Conservation (phyloP, 2,888 invertebrate species). For the Neoascia interrupta region DNA sequence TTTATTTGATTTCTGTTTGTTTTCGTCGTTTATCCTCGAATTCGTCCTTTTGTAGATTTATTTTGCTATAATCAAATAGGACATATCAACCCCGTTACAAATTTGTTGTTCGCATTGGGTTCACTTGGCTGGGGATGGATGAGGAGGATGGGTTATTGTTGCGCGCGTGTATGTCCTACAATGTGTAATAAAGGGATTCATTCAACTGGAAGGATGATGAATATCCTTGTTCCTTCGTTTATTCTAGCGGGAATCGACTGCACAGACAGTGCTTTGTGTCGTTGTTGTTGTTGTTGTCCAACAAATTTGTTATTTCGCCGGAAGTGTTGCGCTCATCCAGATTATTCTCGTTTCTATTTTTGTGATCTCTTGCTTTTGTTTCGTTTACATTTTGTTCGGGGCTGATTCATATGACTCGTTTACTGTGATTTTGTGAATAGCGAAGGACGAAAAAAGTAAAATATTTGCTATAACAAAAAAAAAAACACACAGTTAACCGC, state of each 20-base stretch:
- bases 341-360: conserved; percentile 39
- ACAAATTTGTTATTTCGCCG: conserved; percentile 42
- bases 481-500: conserved; percentile 41
- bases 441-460: too few species aligned
- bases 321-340: conserved; percentile 55
- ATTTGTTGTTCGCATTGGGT: conserved; percentile 11
- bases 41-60: conserved; percentile 39
- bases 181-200: conserved; percentile 54
- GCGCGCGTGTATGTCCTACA: background rate
- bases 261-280: background rate
- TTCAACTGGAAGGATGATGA: conserved; percentile 62
- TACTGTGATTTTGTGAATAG: background rate
- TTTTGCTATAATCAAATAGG: conserved; percentile 59
- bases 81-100: conserved; percentile 27
- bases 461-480: conserved; percentile 25
- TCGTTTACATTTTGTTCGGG: background rate
- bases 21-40: background rate
- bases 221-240: conserved; percentile 42
- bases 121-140: conserved; percentile 52
- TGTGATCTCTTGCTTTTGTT: background rate
- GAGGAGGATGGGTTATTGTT: conserved; percentile 46
- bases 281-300: conserved; percentile 9
- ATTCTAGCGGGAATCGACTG: conserved; percentile 20
- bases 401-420: conserved; percentile 8
- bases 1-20: conserved; percentile 43